Base-by-base conservation (phyloP, 2,888 invertebrate species). In the Parascotia fuliginaria region DNA sequence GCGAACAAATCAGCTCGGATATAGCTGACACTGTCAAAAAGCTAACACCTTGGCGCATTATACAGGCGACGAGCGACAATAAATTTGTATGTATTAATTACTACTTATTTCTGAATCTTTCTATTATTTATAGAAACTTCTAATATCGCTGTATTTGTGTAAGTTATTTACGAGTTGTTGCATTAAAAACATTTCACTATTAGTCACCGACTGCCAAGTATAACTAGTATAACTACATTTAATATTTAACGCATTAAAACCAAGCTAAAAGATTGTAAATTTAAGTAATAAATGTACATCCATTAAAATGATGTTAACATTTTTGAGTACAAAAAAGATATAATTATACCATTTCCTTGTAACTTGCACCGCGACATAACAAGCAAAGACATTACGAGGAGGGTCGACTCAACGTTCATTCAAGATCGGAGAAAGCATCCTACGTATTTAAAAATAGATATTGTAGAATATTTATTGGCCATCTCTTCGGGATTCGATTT, bases 1-100 rank as follows among this genome's bases (percentile, higher is more conserved):
- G 89, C 87, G 89, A 90, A 92, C 91, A 92, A 92, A 92, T 92
- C 91, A 92, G 91, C 83, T 91, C 87, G 82, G 85, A 90, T 91
- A 89, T 91, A 92, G 90, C 86, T 87, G 89, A 87, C 91, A 87
- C 85, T 89, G 91, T 91, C 91, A 90, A 89, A 90, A 89, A 87
- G 90, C 86, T 86, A 80, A 83, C 80, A 73, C 77, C 67, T 68
- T 64, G 79, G 77, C 61, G 60, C 73, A 76, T 52, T 76, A 54
- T 50, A 75, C 33, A 68, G 77, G 79, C 77, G 78, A 52, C 15
- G 22, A 70, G 82, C 83, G 86, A 50, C 45, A n/a, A 45, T 42
- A 36, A 44, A 46, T 49, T 42, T 34, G 39, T 38, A 40, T n/a
- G 12, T 12, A 24, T 46, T 50, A 48, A 38, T 47, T 43, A 12